phyloP scores from a whole-genome alignment of 2,113 vertebrate genomes.

The Montifringilla adamsi region DNA sequence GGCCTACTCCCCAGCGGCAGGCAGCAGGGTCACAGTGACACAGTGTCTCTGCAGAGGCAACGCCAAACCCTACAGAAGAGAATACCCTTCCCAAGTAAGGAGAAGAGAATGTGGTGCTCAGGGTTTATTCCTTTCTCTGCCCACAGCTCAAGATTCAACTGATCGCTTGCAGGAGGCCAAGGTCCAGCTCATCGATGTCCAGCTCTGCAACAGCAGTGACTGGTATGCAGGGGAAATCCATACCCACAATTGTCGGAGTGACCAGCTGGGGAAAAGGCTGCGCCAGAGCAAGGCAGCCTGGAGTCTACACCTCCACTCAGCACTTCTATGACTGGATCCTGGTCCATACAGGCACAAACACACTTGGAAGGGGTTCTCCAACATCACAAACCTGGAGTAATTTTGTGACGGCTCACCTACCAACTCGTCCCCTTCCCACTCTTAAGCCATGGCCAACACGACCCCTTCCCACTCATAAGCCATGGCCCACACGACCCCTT shows the following conservation, averaged over 20 bases:
- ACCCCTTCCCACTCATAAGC: background rate
- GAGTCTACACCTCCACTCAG: background rate
- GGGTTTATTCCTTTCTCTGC: background rate
- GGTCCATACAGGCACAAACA: fast-evolving
- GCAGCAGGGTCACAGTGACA: fast-evolving
- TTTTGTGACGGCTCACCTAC: background rate
- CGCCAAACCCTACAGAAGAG: no score
- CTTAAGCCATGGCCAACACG: background rate
- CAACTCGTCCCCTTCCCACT: no score
- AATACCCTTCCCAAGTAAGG: background rate
- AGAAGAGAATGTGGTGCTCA: background rate
- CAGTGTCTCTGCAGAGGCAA: background rate
- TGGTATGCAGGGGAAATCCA: background rate
- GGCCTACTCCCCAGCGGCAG: fast-evolving
- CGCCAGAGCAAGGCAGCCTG: background rate
- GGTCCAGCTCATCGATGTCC: background rate
- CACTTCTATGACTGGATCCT: background rate
- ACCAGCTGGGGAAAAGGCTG: background rate
- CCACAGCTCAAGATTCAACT: fast-evolving
- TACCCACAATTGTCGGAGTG: background rate
- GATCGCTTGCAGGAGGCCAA: background rate
- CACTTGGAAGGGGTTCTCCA: background rate
- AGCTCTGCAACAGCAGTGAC: background rate
- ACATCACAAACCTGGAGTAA: background rate
- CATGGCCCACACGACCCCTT: fast-evolving